phyloP scores from a whole-genome alignment of 2,888 invertebrate species.

The Griposia aprilina region DNA sequence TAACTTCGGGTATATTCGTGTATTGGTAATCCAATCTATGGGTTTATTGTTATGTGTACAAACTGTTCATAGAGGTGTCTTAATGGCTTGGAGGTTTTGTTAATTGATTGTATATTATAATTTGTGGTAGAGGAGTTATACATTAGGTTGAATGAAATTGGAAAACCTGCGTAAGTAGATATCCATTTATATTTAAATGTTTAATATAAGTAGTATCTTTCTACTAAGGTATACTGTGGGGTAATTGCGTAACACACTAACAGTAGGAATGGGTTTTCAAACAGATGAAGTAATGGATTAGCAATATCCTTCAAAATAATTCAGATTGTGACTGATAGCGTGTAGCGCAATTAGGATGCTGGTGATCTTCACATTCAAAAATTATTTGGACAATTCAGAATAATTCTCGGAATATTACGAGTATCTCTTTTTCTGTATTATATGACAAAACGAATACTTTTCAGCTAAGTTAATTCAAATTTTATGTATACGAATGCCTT shows the following conservation, averaged over 20 bases:
- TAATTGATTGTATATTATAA: slow-evolving; percentile 7
- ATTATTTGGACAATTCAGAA: neutral
- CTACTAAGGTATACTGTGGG: neutral
- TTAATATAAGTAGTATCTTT: neutral
- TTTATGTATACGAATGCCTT: slow-evolving; percentile 25
- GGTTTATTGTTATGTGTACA: slow-evolving; percentile 48
- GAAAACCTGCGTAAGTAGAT: neutral
- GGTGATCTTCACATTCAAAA: neutral
- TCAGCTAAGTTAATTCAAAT: slow-evolving; percentile 35
- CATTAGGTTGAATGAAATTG: neutral
- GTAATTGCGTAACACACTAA: too few relatives aligned
- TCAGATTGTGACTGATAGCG: too few relatives aligned
- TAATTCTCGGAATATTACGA: neutral
- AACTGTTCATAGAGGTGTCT: slow-evolving; percentile 29
- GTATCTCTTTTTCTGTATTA: neutral
- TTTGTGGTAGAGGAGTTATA: slow-evolving; percentile 9
- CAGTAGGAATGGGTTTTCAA: too few relatives aligned
- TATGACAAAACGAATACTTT: neutral
- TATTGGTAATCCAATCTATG: slow-evolving; percentile 57
- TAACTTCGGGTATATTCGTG: slow-evolving; percentile 53
- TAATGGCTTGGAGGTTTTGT: slow-evolving; percentile 25
- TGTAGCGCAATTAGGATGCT: neutral
- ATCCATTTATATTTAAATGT: neutral
- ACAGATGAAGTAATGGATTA: too few relatives aligned
- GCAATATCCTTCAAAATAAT: too few relatives aligned